phyloP scores from a whole-genome alignment of 23 tunicate genomes.

The Botrylloides violaceus region DNA sequence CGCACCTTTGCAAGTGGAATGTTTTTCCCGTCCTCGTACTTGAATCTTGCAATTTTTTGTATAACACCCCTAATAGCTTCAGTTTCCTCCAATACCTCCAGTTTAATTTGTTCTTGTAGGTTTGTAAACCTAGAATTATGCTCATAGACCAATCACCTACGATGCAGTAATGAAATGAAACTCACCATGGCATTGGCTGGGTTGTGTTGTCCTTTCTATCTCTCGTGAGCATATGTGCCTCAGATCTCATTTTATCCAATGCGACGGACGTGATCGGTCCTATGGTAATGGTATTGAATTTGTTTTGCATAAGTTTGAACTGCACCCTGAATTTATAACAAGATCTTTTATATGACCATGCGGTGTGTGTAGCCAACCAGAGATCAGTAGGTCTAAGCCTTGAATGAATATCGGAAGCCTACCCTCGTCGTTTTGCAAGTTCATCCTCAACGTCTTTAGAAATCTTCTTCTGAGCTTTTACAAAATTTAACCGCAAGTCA shows the following conservation, averaged over 20 bases:
- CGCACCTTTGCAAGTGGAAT: conserved; percentile 65
- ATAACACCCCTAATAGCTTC: conserved; percentile 33
- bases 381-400: background rate
- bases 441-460: conserved; percentile 42
- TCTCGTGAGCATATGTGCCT: conserved; percentile 31
- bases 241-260: conserved; percentile 62
- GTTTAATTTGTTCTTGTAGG: conserved; percentile 24
- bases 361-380: background rate
- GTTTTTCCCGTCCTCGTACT: conserved; percentile 47
- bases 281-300: conserved; percentile 48
- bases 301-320: conserved; percentile 42
- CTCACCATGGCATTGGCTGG: conserved; percentile 59
- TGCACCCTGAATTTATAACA: conserved; percentile 33
- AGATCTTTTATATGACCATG: background rate
- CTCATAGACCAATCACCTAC: too few species aligned
- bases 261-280: conserved; percentile 34
- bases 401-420: background rate
- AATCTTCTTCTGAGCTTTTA: conserved; percentile 26
- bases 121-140: conserved; percentile 20
- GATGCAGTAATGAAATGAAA: too few species aligned
- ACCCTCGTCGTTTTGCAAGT: conserved; percentile 17
- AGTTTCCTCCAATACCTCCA: conserved; percentile 18
- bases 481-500: conserved; percentile 33
- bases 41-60: conserved; percentile 55
- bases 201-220: conserved; percentile 60